Percentiles rank a stretch among this genome's conserved stretches.
phyloP scores from a whole-genome alignment of 2,888 invertebrate species.

The Cecidostiba fungosa region DNA sequence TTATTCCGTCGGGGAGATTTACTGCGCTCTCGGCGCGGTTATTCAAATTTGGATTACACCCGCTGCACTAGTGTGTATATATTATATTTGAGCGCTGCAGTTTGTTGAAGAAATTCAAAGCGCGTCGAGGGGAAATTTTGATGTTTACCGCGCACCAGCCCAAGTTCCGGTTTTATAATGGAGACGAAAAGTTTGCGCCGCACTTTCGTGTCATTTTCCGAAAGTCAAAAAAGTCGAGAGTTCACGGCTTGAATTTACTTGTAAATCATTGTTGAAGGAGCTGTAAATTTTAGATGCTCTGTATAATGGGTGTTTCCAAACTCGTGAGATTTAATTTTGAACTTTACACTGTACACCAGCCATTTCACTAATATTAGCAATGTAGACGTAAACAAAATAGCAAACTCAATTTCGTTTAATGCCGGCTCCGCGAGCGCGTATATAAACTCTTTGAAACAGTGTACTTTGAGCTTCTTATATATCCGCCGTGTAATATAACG shows the following conservation, averaged over 20 bases:
- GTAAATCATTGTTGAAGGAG: not conserved
- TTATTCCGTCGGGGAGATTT: not conserved
- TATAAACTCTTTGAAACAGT: not conserved
- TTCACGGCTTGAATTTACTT: not conserved
- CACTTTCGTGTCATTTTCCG: too few species aligned
- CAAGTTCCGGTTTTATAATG: not conserved
- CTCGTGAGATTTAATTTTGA: not conserved
- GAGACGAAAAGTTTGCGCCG: not conserved
- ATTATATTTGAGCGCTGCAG: not conserved
- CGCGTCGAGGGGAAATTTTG: not conserved
- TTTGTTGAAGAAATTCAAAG: slow-evolving; percentile 10
- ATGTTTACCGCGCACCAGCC: not conserved
- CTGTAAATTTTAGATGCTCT: not conserved
- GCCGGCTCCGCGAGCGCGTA: not conserved
- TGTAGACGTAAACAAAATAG: not conserved
- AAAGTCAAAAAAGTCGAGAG: slow-evolving; percentile 8
- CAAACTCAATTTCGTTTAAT: not conserved
- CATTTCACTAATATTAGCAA: not conserved
- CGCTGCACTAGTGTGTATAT: not conserved
- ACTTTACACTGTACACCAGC: not conserved
- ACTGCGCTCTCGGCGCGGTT: not conserved
- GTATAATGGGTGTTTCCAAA: not conserved
- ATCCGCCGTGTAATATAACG: not conserved
- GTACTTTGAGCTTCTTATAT: not conserved
- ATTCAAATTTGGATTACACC: not conserved